Base-by-base conservation (phyloP, 2,888 invertebrate genomes). In the Alsophila aescularia region DNA sequence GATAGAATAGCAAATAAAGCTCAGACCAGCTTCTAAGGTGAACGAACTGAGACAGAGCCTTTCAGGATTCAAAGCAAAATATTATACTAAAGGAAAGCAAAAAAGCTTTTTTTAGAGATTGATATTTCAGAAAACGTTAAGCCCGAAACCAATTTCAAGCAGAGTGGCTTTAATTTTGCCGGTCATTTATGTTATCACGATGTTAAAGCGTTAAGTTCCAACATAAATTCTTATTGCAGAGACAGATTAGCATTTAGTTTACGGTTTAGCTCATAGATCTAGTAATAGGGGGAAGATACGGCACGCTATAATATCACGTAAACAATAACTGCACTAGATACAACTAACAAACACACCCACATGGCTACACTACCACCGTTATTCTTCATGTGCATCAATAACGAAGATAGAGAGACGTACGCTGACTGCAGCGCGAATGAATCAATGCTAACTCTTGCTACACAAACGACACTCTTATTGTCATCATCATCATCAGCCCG, bases 141-240 rank as follows among this genome's bases (percentile, higher is more conserved):
- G 31, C 36, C 31, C 47, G 31, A 53, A 53, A 47, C 24, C 53
- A 48, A 54, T 54, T 48, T 43, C 7, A 34, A 39, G 27, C 24
- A 2, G 32, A 41, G 24, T 36, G 47, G 36, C 29, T 49, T 37
- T 24, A 32, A 39, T 54, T 44, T 40, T 34, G 37, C 49, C 31
- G 40, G 35, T 55, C 49, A 45, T 36, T 50, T 21, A 9, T 18
- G 40, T 5, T 14, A 31, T 50, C 41, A 24, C 37, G 35, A 50
- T 37, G n/a, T 29, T n/a, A 18, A 5, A 39, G 16, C 10, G 29
- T 35, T 27, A 29, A 21, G 10, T 44, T 44, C 14, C n/a, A 2
- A 5, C 18, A 27, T 47, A 7, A 15, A 29, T 32, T 31, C 18
- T 29, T 31, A 16, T 8, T 44, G 34, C 32, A 43, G 24, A 24